Evolutionary conservation across 1,140 invertebrate species (phyloP), one percentile per base, ranked within the genome.

Genomic region (Leptopilina boulardi): DNA sequence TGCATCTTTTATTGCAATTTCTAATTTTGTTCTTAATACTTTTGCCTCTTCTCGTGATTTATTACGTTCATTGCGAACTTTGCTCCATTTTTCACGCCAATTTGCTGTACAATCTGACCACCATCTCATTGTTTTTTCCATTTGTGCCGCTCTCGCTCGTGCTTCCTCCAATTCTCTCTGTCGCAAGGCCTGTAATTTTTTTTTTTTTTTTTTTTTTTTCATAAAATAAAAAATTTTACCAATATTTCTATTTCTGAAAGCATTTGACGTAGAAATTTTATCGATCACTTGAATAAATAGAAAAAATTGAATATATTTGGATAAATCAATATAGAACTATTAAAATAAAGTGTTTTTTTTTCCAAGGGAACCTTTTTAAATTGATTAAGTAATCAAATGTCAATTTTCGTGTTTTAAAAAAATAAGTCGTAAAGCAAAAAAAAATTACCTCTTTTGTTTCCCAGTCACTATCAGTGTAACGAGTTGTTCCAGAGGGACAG

Each of bases 101-200:
- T 96, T 96, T 13, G 95, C 95, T 0, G 98, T 99, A 87, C 96
- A 97, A 82, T 97, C 96, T 0, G 95, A 96, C 98, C 98, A 99
- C 98, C 98, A 99, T 72, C 97, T 92, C 97, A 99, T 99, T 0
- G 98, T 99, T 91, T 99, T 99, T 88, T 99, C 98, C 98, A 99
- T 99, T 90, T 99, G 98, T 0, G 97, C 95, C 4, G 97, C 97
- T 75, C 98, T 90, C 1, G 97, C 96, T 78, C 97, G 92, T 0
- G 97, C 97, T 86, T 99, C 97, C 82, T 98, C 96, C 75, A 99
- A 89, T 88, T 99, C 97, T 77, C 96, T 90, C 86, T 96, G 92
- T 74, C 95, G 89, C 75, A 94, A 90, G 15, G 94, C 93, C 94
- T 94, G 74, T 30, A 76, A 74, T 79, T 73, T 15, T n/a, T n/a